These are phyloP conservation scores for Urocyon cinereoargenteus DNA, from an alignment of 2,797 vertebrate genomes.

Conservation along the genomic window DNA sequence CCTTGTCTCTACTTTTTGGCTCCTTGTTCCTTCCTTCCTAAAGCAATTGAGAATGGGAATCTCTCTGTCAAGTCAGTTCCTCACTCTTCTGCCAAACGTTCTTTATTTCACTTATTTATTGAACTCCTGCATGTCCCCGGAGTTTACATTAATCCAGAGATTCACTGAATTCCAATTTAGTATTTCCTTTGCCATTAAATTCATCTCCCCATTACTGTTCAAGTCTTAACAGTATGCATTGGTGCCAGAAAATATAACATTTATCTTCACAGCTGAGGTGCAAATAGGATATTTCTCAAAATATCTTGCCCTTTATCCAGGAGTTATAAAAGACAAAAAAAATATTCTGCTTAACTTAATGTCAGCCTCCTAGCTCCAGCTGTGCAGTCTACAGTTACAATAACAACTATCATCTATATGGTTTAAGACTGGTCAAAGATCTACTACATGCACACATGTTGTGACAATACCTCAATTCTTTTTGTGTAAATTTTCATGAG, in stretches of 20 bases:
- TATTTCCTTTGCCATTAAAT: conserved; percentile 70
- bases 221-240: neutral
- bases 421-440: conserved; percentile 5
- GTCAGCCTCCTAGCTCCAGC: conserved; percentile 32
- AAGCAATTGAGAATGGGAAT: conserved; percentile 63
- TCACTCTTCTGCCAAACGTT: conserved; percentile 44
- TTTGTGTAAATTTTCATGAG: conserved; percentile 21
- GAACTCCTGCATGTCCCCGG: conserved; percentile 1
- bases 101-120: conserved; percentile 60
- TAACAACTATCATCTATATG: neutral
- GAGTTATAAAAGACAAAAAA: conserved; percentile 22
- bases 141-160: conserved; percentile 52
- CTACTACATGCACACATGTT: neutral
- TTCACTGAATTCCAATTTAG: conserved; percentile 50
- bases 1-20: conserved; percentile 62
- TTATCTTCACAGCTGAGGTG: conserved; percentile 59
- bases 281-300: conserved; percentile 67
- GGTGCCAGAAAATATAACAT: conserved; percentile 53
- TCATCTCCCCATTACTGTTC: conserved; percentile 43
- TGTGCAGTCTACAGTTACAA: conserved; percentile 15
- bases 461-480: neutral
- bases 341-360: conserved; percentile 48
- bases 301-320: conserved; percentile 62
- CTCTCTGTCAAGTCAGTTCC: conserved; percentile 54
- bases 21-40: conserved; percentile 56